A percentile compares a stretch with the other conserved stretches of the same genome.
Conservation (phyloP, 2,113 vertebrate species). For the Aphyosemion australe region DNA sequence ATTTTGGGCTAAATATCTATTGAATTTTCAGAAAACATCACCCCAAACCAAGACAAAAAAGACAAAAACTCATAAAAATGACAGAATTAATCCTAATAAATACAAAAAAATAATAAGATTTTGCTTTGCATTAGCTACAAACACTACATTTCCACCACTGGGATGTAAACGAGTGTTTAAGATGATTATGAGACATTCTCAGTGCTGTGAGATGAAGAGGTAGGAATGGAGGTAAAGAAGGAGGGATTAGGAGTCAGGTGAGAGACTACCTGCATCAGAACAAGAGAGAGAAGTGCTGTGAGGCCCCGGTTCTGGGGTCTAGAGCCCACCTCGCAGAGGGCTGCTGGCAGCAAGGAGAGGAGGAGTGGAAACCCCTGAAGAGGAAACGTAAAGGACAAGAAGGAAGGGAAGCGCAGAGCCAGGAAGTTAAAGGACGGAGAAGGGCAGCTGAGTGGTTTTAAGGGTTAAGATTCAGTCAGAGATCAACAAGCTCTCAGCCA, state of each 20-base stretch:
- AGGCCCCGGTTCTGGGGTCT: slow-evolving; percentile 88
- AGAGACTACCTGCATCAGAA: slow-evolving; percentile 95
- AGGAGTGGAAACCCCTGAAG: slow-evolving; percentile 98
- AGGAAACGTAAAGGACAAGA: slow-evolving; percentile 67
- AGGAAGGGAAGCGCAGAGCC: slow-evolving; percentile 61
- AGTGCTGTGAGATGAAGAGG: slow-evolving; percentile 28
- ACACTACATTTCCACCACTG: background rate
- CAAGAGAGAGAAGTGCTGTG: slow-evolving; percentile 92
- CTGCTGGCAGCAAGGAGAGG: slow-evolving; percentile 99
- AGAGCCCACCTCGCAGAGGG: slow-evolving; percentile 97
- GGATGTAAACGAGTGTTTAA: background rate
- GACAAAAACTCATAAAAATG: too few species aligned
- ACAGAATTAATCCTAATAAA: too few species aligned
- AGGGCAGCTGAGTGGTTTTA: slow-evolving; percentile 44
- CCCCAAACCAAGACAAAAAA: too few species aligned
- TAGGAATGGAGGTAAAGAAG: slow-evolving; percentile 39
- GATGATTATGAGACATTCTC: background rate
- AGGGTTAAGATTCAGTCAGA: slow-evolving; percentile 38
- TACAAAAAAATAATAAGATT: too few species aligned
- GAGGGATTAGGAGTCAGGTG: slow-evolving; percentile 42
- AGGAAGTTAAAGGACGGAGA: slow-evolving; percentile 56
- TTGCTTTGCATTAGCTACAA: background rate
- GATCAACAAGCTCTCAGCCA: slow-evolving; percentile 4
- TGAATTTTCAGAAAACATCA: too few species aligned
- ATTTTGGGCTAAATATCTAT: too few species aligned